phyloP scores from a whole-genome alignment of 2,888 invertebrate genomes.

The Xestoiulus laeticollis region DNA sequence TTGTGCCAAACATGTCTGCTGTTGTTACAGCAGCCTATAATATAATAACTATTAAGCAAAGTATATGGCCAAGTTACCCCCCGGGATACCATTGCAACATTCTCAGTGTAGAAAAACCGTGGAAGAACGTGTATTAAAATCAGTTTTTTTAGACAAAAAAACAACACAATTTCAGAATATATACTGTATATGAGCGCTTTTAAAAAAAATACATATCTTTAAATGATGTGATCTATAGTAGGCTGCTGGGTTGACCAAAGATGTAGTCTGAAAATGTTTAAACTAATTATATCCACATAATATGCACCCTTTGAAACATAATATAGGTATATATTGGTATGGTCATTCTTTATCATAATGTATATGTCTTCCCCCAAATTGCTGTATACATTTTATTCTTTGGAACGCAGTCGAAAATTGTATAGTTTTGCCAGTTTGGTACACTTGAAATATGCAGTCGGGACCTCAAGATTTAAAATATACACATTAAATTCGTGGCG shows the following conservation, averaged over 20 bases:
- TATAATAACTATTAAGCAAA: slow-evolving; percentile 27
- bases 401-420: too few species aligned
- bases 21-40: slow-evolving; percentile 41
- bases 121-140: background rate
- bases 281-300: background rate
- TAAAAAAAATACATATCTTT: background rate
- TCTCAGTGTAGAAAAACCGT: background rate
- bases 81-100: background rate
- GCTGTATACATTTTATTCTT: too few species aligned
- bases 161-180: background rate
- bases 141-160: background rate
- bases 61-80: slow-evolving; percentile 10
- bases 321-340: too few species aligned
- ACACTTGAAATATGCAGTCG: too few species aligned
- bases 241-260: background rate
- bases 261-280: background rate
- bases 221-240: background rate
- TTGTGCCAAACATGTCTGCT: slow-evolving; percentile 34
- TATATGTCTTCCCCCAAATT: too few species aligned
- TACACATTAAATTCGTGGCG: too few species aligned
- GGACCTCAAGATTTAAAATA: too few species aligned
- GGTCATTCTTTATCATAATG: too few species aligned
- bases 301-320: too few species aligned
- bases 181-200: background rate
- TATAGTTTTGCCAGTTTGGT: too few species aligned